Base-by-base conservation (phyloP, 2,888 invertebrate species). In the Drosophila neonasuta region DNA sequence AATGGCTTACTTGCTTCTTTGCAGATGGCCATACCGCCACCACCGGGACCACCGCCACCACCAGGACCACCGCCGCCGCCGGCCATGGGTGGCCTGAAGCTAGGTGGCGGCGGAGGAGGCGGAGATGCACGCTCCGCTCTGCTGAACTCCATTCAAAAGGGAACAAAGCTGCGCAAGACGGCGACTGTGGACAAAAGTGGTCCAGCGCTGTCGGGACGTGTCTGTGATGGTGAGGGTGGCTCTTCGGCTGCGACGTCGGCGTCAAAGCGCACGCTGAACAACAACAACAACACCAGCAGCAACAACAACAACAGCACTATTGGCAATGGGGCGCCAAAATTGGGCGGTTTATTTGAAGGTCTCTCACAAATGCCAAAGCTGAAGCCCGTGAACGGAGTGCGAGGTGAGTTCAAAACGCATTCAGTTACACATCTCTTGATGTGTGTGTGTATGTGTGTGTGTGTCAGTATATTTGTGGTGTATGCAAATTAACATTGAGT, bases 111-210 rank as follows among this genome's bases (percentile, higher is more conserved):
- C 24, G 78, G 68, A 32, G 48, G 74, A 5, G 91, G 92, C n/a
- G 91, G 91, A 45, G 93, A 94, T 80, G 92, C 93, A 65, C 92
- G 96, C 87, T 93, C 93, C 83, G 94, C 95, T 49, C 92, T 97
- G 64, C 92, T 97, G 45, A 94, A 94, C 86, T 96, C 96, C 10
- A 97, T 97, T 84, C 94, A 96, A 82, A 95, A 95, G 90, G 97
- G 97, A 62, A 91, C 95, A 55, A 93, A 93, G 84, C 91, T 97
- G 75, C 97, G 96, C 90, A 97, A 97, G 91, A 93, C 97, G 57
- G 94, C 94, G 0, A 97, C 97, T n/a, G 95, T 95, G 84, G 97
- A 98, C 90, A 96, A 96, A 91, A 97, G 97, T 93, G 95, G 94
- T 55, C 97, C 97, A 0, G 90, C 93, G 52, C 92, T 97, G 77